Conservation (phyloP, 1,140 invertebrate species). For the Habropoda laboriosa region DNA sequence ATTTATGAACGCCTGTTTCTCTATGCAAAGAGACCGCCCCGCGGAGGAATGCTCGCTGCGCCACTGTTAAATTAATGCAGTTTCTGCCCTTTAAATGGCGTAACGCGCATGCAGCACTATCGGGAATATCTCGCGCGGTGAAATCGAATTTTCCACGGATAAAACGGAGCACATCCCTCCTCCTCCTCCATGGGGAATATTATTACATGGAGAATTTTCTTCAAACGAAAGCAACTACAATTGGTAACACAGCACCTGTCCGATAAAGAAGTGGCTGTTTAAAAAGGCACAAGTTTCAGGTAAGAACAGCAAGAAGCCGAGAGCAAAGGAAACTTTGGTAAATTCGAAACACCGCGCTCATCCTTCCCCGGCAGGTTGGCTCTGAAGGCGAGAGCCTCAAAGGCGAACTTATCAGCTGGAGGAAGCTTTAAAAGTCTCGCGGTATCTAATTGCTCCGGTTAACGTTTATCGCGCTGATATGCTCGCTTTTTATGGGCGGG, state of each 20-base stretch:
- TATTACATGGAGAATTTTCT: too few relatives aligned
- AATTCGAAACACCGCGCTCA: not conserved
- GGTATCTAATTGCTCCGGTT: conserved; percentile 40
- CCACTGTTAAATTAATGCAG: conserved; percentile 63
- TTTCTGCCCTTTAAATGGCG: conserved; percentile 48
- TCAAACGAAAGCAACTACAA: too few relatives aligned
- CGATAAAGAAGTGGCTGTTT: not conserved
- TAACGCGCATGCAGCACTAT: conserved; percentile 26
- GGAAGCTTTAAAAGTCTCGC: conserved; percentile 15
- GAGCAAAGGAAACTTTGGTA: conserved; percentile 14
- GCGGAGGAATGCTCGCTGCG: conserved; percentile 46
- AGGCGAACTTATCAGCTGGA: not conserved
- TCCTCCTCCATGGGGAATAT: too few relatives aligned
- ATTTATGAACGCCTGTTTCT: conserved; percentile 63
- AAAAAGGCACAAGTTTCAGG: not conserved
- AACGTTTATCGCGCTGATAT: conserved; percentile 51
- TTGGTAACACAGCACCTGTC: not conserved
- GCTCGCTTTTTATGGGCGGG: conserved; percentile 27
- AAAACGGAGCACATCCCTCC: too few relatives aligned
- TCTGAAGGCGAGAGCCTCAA: not conserved
- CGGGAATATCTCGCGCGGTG: not conserved
- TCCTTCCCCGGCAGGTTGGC: not conserved
- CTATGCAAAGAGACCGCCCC: conserved; percentile 35
- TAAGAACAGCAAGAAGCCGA: not conserved
- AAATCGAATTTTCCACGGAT: conserved; percentile 3